Conservation (phyloP, 2,113 vertebrate species). For the Pangasianodon gigas region DNA sequence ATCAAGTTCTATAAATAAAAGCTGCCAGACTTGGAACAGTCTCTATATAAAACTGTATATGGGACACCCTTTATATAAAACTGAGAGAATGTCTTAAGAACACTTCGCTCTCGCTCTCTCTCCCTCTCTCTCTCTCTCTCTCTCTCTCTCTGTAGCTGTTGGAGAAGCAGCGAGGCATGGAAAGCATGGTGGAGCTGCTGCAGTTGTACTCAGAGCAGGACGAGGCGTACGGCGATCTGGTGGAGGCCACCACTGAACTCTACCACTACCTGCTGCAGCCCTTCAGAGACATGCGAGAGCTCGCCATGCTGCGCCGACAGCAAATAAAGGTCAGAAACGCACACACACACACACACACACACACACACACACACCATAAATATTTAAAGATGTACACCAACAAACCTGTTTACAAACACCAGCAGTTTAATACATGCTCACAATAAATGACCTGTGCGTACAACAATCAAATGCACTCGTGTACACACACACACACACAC, state of each 20-base stretch:
- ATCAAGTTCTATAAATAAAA: no score
- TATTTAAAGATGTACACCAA: slow-evolving; percentile 20
- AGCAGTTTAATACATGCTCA: not conserved
- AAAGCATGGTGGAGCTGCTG: slow-evolving; percentile 95
- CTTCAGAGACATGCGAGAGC: slow-evolving; percentile 96
- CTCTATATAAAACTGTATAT: no score
- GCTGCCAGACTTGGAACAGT: no score
- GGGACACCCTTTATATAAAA: no score
- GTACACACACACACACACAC: not conserved
- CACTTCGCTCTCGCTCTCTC: not conserved
- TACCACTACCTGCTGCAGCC: slow-evolving; percentile 97
- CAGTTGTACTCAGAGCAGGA: slow-evolving; percentile 93
- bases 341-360: slow-evolving; percentile 18
- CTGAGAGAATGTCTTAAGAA: not conserved
- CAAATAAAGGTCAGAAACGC: slow-evolving; percentile 91
- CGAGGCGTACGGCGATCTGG: slow-evolving; percentile 83
- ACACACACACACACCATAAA: not conserved
- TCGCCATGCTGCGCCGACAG: slow-evolving; percentile 93
- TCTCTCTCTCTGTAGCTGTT: slow-evolving; percentile 76
- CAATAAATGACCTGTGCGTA: not conserved
- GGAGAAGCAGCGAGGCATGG: slow-evolving; percentile 88
- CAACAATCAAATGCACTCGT: not conserved
- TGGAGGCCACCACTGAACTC: slow-evolving; percentile 91
- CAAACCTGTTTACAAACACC: not conserved
- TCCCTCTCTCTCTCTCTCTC: not conserved